Base-by-base conservation (phyloP, 2,888 invertebrate genomes). In the Zhuqinia jingwanae region DNA sequence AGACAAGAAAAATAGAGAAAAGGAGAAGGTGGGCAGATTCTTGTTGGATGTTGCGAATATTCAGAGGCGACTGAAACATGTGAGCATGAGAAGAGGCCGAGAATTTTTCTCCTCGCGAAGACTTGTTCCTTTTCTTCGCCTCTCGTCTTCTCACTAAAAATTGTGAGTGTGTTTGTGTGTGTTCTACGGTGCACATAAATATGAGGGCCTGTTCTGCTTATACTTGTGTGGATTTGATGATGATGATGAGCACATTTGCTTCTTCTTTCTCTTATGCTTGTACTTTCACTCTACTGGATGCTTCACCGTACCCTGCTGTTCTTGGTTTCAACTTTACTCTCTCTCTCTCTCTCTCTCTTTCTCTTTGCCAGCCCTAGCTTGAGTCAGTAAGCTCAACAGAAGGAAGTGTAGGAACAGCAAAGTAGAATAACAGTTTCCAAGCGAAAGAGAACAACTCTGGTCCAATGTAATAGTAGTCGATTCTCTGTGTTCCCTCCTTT, bases 21-120 rank as follows among this genome's bases (percentile, higher is more conserved):
- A 15, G n/a, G 27, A 22, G 50, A 50, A 53, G 70, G 47, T 70
- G 58, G 70, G 70, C 42, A 70, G 53, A 36, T 70, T 68, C 56
- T 63, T 77, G 60, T 17, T 53, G 75, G 63, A 65, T 68, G 77
- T 63, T 77, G 68, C 65, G 84, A 84, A 77, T 84, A 77, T 77
- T 84, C 47, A 78, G 36, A 70, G 78, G 45, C 70, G 85, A 85
- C 85, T 85, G 85, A 85, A 85, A 45, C 77, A 47, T 70, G 68
- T 79, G 78, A 84, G 84, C 45, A n/a, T 20, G 30, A 53, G n/a
- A 60, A 25, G 11, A 27, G 60, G 60, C 27, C 25, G 15, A 25
- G 3, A 22, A 60, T 60, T 25, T 60, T 27, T 60, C 11, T 27
- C 13, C 60, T 17, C 3, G n/a, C 53, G n/a, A 53, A 17, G 53